Percentiles rank a stretch among this genome's conserved stretches.
phyloP scores from a whole-genome alignment of 2,113 vertebrate species.

The Myotis brandtii region DNA sequence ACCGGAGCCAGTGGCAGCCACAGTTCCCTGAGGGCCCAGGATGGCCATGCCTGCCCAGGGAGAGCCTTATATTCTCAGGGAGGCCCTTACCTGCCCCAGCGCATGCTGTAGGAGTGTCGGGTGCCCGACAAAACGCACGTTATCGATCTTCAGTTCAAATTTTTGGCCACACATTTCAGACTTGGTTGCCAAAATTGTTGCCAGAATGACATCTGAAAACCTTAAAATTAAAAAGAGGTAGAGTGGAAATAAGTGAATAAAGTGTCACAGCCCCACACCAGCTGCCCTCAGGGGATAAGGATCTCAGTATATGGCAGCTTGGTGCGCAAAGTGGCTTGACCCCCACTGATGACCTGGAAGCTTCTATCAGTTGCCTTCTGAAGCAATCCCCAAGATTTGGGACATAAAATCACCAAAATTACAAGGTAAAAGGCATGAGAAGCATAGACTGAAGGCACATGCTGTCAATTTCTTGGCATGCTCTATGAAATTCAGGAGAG shows the following conservation, averaged over 20 bases:
- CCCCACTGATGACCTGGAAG: background rate
- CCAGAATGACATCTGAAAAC: slow-evolving; percentile 98
- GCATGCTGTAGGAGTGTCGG: slow-evolving; percentile 96
- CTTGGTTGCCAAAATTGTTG: slow-evolving; percentile 98
- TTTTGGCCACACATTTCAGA: slow-evolving; percentile 99
- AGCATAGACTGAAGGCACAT: slow-evolving; percentile 82
- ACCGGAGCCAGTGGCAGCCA: background rate
- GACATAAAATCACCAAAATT: slow-evolving; percentile 80
- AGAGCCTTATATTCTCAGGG: background rate
- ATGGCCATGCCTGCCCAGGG: background rate
- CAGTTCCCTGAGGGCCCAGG: background rate
- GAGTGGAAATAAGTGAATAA: slow-evolving; percentile 4
- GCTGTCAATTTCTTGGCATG: slow-evolving; percentile 83
- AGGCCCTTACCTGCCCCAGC: slow-evolving; percentile 86
- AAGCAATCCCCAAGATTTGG: slow-evolving; percentile 63
- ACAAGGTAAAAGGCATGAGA: slow-evolving; percentile 79
- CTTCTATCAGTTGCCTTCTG: background rate
- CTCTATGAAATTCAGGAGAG: slow-evolving; percentile 78
- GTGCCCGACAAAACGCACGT: slow-evolving; percentile 97
- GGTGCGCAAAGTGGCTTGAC: background rate
- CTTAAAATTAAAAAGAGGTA: slow-evolving; percentile 86
- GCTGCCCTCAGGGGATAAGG: background rate
- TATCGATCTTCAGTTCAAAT: slow-evolving; percentile 99
- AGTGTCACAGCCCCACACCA: background rate
- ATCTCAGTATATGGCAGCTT: background rate